These are phyloP conservation scores for Acleris cristana DNA, from an alignment of 2,888 invertebrate genomes.

Conservation along the genomic window DNA sequence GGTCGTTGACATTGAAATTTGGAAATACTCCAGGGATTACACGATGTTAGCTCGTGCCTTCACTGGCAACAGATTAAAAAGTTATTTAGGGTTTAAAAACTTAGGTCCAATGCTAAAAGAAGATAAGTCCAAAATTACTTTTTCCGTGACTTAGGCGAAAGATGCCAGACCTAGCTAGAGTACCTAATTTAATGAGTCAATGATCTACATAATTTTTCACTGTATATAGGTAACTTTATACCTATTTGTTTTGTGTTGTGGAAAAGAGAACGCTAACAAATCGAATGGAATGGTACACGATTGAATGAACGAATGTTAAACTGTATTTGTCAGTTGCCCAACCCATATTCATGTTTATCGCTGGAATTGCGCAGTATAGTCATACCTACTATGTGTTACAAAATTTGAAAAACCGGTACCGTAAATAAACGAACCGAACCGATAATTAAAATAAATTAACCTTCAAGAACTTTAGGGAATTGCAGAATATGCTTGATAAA, in stretches of 20 bases:
- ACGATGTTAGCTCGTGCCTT: conserved; percentile 42
- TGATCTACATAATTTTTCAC: too few relatives aligned
- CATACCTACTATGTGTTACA: not conserved
- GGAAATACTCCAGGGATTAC: conserved; percentile 43
- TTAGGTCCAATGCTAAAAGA: not conserved
- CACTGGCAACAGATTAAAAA: conserved; percentile 42
- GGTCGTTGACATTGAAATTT: conserved; percentile 44
- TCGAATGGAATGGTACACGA: not conserved
- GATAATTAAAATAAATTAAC: not conserved
- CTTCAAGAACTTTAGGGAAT: too few relatives aligned
- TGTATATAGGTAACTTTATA: not conserved
- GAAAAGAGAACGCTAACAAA: not conserved
- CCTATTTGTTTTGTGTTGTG: not conserved
- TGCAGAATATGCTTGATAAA: too few relatives aligned
- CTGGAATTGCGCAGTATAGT: not conserved
- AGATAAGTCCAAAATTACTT: not conserved
- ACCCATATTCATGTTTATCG: conserved; percentile 4
- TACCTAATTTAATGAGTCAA: too few relatives aligned
- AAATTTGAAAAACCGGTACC: not conserved
- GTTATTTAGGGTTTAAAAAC: not conserved
- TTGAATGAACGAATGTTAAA: not conserved
- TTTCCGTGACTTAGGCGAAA: too few relatives aligned
- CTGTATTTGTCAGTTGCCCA: not conserved
- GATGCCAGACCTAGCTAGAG: too few relatives aligned
- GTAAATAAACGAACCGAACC: too few relatives aligned